Evolutionary conservation across 2,888 invertebrate genomes (phyloP).

Genomic region (Smittia sp.): DNA sequence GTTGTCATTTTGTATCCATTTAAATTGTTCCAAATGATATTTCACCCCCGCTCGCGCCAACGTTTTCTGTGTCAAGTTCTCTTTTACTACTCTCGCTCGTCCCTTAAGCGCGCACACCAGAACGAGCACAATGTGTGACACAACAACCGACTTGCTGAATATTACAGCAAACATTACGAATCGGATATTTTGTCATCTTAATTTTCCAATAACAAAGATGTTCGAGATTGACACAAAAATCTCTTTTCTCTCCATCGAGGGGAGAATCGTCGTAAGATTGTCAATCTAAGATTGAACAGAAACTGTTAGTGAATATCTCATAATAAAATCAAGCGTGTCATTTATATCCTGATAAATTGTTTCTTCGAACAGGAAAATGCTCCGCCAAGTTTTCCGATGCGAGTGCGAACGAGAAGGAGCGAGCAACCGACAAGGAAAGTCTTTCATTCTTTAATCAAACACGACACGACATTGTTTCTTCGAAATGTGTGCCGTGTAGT

Average conservation of each 20-base stretch:
- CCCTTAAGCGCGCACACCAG: not conserved
- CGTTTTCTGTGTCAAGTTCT: too few relatives aligned
- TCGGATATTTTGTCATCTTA: not conserved
- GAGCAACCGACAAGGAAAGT: not conserved
- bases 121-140: not conserved
- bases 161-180: not conserved
- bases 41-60: not conserved
- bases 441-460: conserved; percentile 5
- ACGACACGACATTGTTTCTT: conserved; percentile 14
- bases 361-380: not conserved
- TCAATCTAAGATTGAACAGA: too few relatives aligned
- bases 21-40: conserved; percentile 8
- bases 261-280: not conserved
- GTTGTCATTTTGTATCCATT: not conserved
- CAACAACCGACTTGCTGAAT: not conserved
- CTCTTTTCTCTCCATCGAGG: not conserved
- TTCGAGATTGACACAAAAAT: not conserved
- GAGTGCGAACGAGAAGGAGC: not conserved
- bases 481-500: not conserved
- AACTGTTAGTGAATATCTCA: conserved; percentile 1
- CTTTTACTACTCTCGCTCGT: not conserved
- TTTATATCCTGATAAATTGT: conserved; percentile 38
- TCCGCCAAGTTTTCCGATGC: not conserved
- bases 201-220: conserved; percentile 12
- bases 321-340: conserved; percentile 36